These are phyloP conservation scores for Gadopsis bispinosus DNA, from an alignment of 2,797 vertebrate genomes.

Conservation along the genomic window DNA sequence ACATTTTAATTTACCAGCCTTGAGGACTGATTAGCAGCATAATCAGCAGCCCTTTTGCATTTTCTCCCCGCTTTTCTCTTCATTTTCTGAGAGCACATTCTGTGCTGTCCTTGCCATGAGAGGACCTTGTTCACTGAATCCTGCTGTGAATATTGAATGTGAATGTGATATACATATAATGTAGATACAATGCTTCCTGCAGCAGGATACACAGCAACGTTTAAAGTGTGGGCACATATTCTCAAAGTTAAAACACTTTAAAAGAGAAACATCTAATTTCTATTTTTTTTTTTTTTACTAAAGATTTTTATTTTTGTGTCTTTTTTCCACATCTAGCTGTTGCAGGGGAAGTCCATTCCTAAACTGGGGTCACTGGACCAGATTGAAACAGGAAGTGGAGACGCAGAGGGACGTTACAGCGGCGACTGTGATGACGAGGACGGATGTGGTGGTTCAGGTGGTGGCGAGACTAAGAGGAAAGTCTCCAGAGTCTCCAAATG, in stretches of 20 bases:
- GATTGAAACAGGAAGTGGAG: constrained; percentile 88
- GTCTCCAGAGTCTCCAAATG: constrained; percentile 78
- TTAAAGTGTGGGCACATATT: not conserved
- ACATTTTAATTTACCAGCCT: not conserved
- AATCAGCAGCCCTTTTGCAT: constrained; percentile 27
- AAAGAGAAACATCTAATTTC: not conserved
- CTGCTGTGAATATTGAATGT: constrained; percentile 38
- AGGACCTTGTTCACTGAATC: constrained; percentile 27
- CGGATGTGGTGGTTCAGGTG: constrained; percentile 88
- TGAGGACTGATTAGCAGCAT: constrained; percentile 24
- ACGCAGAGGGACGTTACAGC: constrained; percentile 82
- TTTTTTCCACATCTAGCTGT: constrained; percentile 76
- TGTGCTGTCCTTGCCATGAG: constrained; percentile 25
- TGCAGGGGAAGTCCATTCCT: constrained; percentile 88
- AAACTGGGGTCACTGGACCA: constrained; percentile 85
- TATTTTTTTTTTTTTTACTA: no score
- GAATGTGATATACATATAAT: constrained; percentile 18
- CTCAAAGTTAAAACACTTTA: not conserved
- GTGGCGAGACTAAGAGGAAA: constrained; percentile 81
- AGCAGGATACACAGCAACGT: not conserved
- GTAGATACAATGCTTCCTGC: not conserved
- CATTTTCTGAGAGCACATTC: constrained; percentile 27
- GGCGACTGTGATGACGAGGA: constrained; percentile 94
- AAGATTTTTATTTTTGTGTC: not conserved
- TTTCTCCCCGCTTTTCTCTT: constrained; percentile 11